Evolutionary conservation across 2,113 vertebrate species (phyloP).

Genomic region (Nettapus auritus): DNA sequence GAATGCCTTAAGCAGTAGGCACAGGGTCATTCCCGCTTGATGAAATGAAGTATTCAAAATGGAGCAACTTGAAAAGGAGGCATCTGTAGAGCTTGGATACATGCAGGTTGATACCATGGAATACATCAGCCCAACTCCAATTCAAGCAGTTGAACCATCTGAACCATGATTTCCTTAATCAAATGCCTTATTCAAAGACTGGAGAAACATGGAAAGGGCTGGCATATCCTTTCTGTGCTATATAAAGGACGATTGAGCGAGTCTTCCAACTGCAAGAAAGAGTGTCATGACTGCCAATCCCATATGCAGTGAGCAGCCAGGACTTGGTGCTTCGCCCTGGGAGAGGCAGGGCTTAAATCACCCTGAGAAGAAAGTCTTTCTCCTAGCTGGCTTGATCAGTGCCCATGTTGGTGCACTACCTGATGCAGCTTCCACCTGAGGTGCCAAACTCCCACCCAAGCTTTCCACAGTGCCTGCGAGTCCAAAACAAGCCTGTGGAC

Average conservation of each 20-base stretch:
- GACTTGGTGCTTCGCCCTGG: background rate
- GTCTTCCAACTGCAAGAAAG: background rate
- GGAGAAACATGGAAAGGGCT: background rate
- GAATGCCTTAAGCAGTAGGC: background rate
- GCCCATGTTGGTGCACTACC: background rate
- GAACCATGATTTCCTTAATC: background rate
- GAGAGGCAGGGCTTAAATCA: background rate
- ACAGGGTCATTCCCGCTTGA: background rate
- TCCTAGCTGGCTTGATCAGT: background rate
- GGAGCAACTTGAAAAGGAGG: background rate
- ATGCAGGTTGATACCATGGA: background rate
- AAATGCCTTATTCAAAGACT: background rate
- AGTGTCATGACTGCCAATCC: background rate
- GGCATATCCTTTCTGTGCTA: background rate
- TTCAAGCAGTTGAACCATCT: background rate
- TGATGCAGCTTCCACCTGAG: background rate
- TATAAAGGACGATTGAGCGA: background rate
- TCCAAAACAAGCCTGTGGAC: background rate
- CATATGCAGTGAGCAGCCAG: background rate
- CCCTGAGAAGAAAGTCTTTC: background rate
- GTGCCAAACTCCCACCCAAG: background rate
- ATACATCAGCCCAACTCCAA: background rate
- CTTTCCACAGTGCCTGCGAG: rapidly evolving
- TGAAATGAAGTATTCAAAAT: background rate
- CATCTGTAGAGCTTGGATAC: background rate